phyloP scores from a whole-genome alignment of 2,113 vertebrate genomes.

The Podarcis raffonei region DNA sequence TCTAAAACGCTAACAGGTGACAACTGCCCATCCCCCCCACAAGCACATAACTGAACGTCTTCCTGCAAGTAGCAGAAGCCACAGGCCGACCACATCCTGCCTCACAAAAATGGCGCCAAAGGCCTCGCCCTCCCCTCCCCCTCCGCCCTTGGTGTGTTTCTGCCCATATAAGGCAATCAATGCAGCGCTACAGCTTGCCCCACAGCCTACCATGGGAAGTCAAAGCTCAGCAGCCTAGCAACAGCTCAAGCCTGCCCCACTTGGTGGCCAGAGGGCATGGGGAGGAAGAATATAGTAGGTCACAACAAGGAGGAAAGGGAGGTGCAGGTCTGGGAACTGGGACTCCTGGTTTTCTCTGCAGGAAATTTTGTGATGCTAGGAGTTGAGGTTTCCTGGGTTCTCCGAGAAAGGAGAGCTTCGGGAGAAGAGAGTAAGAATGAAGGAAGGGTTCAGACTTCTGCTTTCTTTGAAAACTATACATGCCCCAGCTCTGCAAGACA shows the following conservation, averaged over 20 bases:
- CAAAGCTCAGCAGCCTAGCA: conserved; percentile 7
- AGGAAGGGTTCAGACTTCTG: not conserved
- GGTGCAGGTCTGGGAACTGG: not conserved
- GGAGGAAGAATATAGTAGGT: not conserved
- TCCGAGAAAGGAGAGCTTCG: not conserved
- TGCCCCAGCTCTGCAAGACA: not conserved
- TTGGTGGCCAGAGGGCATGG: not conserved
- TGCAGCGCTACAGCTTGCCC: not conserved
- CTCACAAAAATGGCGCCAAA: conserved; percentile 2
- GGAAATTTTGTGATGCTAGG: not conserved
- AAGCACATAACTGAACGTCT: not conserved
- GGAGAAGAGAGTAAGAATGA: too few relatives aligned
- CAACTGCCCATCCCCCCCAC: not conserved
- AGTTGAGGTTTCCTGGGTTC: not conserved
- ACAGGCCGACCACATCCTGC: conserved; percentile 35
- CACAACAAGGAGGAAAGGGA: not conserved
- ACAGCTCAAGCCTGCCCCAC: not conserved
- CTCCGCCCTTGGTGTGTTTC: not conserved
- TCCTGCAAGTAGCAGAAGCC: conserved; percentile 14
- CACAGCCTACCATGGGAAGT: not conserved
- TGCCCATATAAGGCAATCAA: conserved; percentile 34
- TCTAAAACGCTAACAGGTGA: conserved; percentile 2
- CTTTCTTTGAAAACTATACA: not conserved
- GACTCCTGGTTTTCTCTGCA: not conserved
- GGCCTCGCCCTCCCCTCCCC: not conserved